Evolutionary conservation across 2,888 invertebrate genomes (phyloP), one percentile per base, ranked within the genome.

Genomic region (Coremacera marginata): DNA sequence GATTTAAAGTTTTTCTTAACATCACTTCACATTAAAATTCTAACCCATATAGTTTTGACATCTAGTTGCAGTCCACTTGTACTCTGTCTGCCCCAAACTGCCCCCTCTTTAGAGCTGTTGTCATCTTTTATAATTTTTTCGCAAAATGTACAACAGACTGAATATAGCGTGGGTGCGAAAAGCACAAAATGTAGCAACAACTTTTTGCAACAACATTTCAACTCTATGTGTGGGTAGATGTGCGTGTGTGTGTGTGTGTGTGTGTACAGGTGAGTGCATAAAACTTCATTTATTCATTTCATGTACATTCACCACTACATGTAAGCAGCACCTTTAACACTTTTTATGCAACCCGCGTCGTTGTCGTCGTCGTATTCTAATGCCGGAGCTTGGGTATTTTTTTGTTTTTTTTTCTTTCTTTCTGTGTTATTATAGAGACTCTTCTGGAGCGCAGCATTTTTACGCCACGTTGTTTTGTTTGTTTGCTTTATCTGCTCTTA

Each of bases 261-360:
- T 63, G 27, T 63, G n/a, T n/a, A n/a, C n/a, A 31, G n/a, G 27
- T 57, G 25, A 4, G 68, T 67, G 86, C 84, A 84, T 82, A 84
- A 84, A 84, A 84, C 84, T 84, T 85, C 82, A 85, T 84, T 84
- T 86, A 86, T 85, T 84, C 85, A 83, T 85, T 84, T 83, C 85
- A 85, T 86, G 86, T 84, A 80, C 84, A 82, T 84, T 49, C 52
- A 44, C 44, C 51, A 49, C 73, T 73, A 8, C 73, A 62, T 27
- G 14, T 25, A 44, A 5, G 31, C 27, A 62, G 52, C 51, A 37
- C 31, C 31, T 34, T 27, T 55, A 27, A 19, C 16, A 34, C 22
- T 55, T 27, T 70, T 70, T 70, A 57, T 70, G 52, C 34, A 55
- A 57, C 70, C 52, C 19, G 57, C 57, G 52, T 70, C 70, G 37